Evolutionary conservation across 2,888 invertebrate species (phyloP), one percentile per base, ranked within the genome.

Genomic region (Melieria omissa): DNA sequence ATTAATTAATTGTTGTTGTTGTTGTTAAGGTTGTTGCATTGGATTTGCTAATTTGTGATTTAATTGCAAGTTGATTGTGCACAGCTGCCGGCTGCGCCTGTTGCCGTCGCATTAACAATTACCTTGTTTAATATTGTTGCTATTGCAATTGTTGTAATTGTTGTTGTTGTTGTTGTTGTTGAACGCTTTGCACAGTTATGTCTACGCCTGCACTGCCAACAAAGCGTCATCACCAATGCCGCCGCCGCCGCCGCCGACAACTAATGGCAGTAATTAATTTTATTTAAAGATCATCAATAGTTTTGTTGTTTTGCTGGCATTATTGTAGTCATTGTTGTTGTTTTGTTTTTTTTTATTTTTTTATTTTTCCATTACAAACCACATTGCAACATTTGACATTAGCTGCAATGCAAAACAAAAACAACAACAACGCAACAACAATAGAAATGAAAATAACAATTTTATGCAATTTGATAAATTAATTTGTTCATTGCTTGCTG

Each of bases 401-500:
- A 52, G 9, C 52, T n/a, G 29, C 29, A 29, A 29, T 29, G 29
- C 29, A 29, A 29, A 29, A 29, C 29, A 29, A 29, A 29, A 29
- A 29, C 29, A 29, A 3, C 29, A 29, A 29, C 29, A 16, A 16
- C 16, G 16, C 16, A 16, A 16, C 16, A 29, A 29, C 29, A 12
- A 9, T 9, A 44, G 12, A 10, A 10, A 44, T 42, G 60, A 42
- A 60, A 42, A 44, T 60, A 44, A 47, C 29, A 63, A 65, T 65
- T 65, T 55, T 65, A 44, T 44, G 55, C 65, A 54, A 44, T 45
- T 57, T 57, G 65, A 65, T 65, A 65, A 65, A 65, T 65, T 65
- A 65, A 65, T 65, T 65, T 55, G 65, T 65, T 57, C 55, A 45
- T 65, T 65, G 12, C 65, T 57, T 45, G 70, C 55, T 64, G 46